Percentiles rank a stretch among this genome's conserved stretches.
Conservation (phyloP, 2,113 vertebrate genomes). For the Hippopotamus amphibius region DNA sequence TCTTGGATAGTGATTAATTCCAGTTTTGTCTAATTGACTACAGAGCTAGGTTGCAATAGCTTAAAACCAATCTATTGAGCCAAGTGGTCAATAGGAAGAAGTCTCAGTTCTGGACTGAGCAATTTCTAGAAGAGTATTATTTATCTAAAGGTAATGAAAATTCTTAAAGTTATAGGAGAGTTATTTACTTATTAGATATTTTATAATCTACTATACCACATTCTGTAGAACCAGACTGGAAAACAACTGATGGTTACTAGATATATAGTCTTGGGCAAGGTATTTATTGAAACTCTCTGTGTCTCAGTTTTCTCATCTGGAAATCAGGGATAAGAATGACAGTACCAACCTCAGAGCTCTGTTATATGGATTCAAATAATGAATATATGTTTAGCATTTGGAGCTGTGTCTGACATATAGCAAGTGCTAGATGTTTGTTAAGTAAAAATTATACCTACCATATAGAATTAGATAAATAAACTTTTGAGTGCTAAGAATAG, state of each 20-base stretch:
- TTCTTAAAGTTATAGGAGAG: background rate
- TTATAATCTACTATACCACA: background rate
- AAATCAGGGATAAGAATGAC: background rate
- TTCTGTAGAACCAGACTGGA: background rate
- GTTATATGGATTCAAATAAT: constrained; percentile 25
- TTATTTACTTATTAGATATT: background rate
- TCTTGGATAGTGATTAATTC: background rate
- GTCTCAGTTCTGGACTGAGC: background rate
- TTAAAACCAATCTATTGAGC: background rate
- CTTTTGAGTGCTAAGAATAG: background rate
- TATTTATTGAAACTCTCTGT: background rate
- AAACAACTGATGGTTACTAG: background rate
- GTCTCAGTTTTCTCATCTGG: background rate
- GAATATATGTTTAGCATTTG: background rate
- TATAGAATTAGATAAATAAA: background rate
- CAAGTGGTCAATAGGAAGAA: background rate
- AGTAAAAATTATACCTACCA: background rate
- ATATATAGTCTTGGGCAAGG: background rate
- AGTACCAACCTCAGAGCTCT: background rate
- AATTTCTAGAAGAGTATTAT: background rate
- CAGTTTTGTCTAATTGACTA: constrained; percentile 19
- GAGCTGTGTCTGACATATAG: background rate
- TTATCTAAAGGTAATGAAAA: constrained; percentile 17
- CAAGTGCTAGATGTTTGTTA: background rate
- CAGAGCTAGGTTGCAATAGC: background rate